Percentiles rank a stretch among this genome's conserved stretches.
Conservation (phyloP, 2,113 vertebrate species). For the Salvelinus alpinus region DNA sequence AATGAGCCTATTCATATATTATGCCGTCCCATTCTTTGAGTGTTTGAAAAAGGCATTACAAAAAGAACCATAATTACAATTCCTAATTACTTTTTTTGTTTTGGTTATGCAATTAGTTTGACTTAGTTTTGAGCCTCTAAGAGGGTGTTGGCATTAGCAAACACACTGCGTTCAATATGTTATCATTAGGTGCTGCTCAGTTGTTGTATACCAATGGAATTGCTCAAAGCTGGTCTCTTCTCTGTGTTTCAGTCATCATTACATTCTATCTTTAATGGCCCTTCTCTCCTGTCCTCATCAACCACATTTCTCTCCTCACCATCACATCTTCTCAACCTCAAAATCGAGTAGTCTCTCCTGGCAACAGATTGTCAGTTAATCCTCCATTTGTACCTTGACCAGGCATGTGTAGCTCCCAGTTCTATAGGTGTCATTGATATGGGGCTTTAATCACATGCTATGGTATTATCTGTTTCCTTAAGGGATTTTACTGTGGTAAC, state of each 20-base stretch:
- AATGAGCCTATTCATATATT: neutral
- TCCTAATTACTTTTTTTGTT: neutral
- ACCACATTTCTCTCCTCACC: neutral
- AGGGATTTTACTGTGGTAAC: neutral
- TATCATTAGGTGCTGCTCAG: neutral
- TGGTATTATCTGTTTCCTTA: neutral
- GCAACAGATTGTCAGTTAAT: neutral
- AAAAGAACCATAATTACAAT: slow-evolving; percentile 13
- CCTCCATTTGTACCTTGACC: neutral
- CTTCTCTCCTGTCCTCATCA: neutral
- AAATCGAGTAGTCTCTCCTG: neutral
- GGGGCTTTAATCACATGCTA: neutral
- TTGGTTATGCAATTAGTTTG: slow-evolving; percentile 14
- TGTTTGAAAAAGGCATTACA: neutral
- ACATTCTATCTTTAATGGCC: neutral
- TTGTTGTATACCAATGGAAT: neutral
- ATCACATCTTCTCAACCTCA: neutral
- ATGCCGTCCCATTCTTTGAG: neutral
- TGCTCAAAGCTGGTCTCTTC: neutral
- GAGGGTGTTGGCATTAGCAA: neutral
- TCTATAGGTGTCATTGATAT: neutral
- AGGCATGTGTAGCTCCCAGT: neutral
- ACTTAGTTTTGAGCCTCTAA: neutral
- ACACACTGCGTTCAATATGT: neutral
- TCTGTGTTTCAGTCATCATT: neutral